Evolutionary conservation across 1,140 invertebrate species (phyloP).

Genomic region (Temnothorax nylanderi): DNA sequence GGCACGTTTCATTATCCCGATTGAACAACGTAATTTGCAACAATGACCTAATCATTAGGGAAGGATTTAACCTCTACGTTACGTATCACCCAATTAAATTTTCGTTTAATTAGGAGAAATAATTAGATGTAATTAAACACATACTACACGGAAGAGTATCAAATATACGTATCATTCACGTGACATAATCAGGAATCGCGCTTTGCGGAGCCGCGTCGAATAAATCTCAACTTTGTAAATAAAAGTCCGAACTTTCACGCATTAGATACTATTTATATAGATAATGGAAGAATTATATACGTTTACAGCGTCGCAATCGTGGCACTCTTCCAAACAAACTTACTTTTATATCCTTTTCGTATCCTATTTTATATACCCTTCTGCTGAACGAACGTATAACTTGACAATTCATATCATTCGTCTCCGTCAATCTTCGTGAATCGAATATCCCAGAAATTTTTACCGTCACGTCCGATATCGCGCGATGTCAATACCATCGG

Average conservation of each 20-base stretch:
- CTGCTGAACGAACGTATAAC: not conserved
- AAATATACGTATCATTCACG: not conserved
- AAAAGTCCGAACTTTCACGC: slow-evolving; percentile 31
- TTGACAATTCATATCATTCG: not conserved
- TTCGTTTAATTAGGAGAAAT: slow-evolving; percentile 29
- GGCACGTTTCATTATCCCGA: not conserved
- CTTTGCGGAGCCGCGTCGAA: not conserved
- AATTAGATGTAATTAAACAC: slow-evolving; percentile 25
- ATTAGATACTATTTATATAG: not conserved
- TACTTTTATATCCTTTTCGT: not conserved
- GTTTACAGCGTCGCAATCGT: not conserved
- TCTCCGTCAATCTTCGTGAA: not conserved
- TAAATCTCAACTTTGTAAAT: slow-evolving; percentile 1
- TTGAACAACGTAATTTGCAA: slow-evolving; percentile 7
- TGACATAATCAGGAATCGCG: not conserved
- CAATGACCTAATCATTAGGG: not conserved
- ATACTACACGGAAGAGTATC: slow-evolving; percentile 15
- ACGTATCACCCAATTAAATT: not conserved
- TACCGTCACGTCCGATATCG: not conserved
- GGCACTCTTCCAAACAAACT: not conserved
- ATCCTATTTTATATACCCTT: not conserved
- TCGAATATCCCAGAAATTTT: not conserved
- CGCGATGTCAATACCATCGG: not conserved
- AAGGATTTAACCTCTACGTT: not conserved
- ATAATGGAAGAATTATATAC: slow-evolving; percentile 2